A percentile compares a stretch with the other conserved stretches of the same genome.
phyloP scores from a whole-genome alignment of 1,140 invertebrate genomes.

The Trichogramma pretiosum region DNA sequence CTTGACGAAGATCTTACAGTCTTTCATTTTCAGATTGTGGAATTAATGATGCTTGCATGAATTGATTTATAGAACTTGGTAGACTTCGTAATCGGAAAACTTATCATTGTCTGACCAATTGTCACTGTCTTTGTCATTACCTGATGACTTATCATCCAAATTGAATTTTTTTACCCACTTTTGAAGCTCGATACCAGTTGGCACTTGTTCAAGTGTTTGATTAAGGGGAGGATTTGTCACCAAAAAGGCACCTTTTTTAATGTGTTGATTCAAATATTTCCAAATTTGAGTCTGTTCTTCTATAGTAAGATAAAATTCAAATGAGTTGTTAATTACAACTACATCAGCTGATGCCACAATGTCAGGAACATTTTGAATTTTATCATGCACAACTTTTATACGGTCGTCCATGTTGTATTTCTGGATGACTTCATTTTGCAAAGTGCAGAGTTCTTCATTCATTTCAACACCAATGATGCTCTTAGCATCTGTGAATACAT shows the following conservation, averaged over 20 bases:
- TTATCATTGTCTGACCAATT: too few species aligned
- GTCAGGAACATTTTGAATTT: constrained; percentile 49
- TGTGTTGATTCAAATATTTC: constrained; percentile 49
- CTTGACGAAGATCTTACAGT: too few species aligned
- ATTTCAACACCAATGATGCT: constrained; percentile 63
- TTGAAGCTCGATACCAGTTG: constrained; percentile 44
- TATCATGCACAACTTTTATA: constrained; percentile 50
- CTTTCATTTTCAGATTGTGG: too few species aligned
- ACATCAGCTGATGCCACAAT: constrained; percentile 50
- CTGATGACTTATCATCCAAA: too few species aligned
- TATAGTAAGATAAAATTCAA: constrained; percentile 56
- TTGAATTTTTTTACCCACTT: constrained; percentile 44
- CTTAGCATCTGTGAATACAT: constrained; percentile 51
- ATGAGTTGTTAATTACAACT: constrained; percentile 55
- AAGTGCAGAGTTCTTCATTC: constrained; percentile 55
- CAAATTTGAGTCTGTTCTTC: constrained; percentile 52
- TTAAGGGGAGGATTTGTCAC: constrained; percentile 51
- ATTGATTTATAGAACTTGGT: too few species aligned
- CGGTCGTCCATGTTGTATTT: constrained; percentile 51
- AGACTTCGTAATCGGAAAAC: too few species aligned
- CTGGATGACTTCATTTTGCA: constrained; percentile 53
- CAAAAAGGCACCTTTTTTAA: constrained; percentile 50
- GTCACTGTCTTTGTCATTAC: too few species aligned
- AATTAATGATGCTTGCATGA: too few species aligned
- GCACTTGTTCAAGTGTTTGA: constrained; percentile 44